Conservation (phyloP, 2,113 vertebrate genomes). For the Heterochromis multidens region DNA sequence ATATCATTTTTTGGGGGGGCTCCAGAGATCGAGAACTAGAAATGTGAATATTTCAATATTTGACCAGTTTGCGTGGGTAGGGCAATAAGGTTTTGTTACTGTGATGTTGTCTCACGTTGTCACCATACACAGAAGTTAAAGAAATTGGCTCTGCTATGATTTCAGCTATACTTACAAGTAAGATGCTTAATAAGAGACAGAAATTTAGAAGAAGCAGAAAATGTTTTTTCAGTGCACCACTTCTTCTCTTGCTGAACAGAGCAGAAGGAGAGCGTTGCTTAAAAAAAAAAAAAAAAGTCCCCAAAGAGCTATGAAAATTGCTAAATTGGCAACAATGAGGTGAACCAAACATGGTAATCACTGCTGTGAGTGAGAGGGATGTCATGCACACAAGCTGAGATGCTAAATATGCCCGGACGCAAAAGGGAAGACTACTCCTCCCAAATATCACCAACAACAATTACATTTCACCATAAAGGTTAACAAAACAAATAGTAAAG, state of each 20-base stretch:
- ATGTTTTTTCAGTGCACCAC: background rate
- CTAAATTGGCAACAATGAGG: background rate
- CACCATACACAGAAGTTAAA: background rate
- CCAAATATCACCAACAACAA: background rate
- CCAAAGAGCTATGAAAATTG: background rate
- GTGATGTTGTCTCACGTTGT: background rate
- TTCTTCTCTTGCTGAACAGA: background rate
- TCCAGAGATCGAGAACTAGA: fast-evolving
- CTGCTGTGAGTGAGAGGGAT: background rate
- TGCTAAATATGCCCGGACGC: background rate
- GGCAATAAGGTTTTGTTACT: background rate
- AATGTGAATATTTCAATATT: background rate
- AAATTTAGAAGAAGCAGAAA: background rate
- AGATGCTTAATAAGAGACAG: background rate
- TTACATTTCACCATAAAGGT: background rate
- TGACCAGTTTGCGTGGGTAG: background rate
- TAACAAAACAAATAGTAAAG: background rate
- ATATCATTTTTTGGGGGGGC: background rate
- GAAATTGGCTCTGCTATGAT: background rate
- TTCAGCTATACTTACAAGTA: background rate
- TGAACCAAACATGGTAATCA: background rate
- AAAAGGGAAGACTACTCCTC: background rate
- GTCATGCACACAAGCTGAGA: background rate
- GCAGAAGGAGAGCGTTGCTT: background rate
- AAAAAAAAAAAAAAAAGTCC: background rate